phyloP scores from a whole-genome alignment of 2,888 invertebrate genomes.

The Drepanosiphum platanoidis region DNA sequence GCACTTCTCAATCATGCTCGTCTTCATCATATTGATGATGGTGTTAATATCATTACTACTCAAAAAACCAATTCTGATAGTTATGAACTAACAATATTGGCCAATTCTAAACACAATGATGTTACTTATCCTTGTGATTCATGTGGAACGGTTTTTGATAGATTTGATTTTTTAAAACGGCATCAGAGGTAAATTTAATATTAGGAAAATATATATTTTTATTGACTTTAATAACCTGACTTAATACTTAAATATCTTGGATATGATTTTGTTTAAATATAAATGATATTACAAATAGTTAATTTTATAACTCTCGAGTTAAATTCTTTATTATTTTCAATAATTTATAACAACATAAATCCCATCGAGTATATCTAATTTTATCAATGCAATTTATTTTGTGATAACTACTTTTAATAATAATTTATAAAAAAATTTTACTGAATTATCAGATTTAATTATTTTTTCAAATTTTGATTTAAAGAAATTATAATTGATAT shows the following conservation, averaged over 20 bases:
- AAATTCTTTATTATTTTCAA: no score
- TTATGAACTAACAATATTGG: constrained; percentile 52
- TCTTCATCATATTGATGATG: constrained; percentile 70
- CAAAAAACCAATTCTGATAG: constrained; percentile 48
- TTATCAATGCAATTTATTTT: no score
- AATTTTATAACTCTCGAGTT: no score
- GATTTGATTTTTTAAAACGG: constrained; percentile 59
- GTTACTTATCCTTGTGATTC: constrained; percentile 45
- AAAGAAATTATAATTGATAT: no score
- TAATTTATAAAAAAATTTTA: no score
- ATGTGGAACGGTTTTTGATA: constrained; percentile 36
- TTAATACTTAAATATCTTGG: no score
- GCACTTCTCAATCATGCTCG: constrained; percentile 77
- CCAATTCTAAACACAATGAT: constrained; percentile 10
- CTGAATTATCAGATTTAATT: no score
- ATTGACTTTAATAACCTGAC: no score
- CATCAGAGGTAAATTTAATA: constrained; percentile 53
- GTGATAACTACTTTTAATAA: no score
- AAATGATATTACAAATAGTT: background rate
- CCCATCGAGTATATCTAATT: no score
- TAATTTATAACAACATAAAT: no score
- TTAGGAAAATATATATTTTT: no score
- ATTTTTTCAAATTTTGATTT: background rate
- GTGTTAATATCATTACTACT: constrained; percentile 56
- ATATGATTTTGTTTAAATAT: background rate